Evolutionary conservation across 2,888 invertebrate genomes (phyloP).

Genomic region (Callosobruchus maculatus): DNA sequence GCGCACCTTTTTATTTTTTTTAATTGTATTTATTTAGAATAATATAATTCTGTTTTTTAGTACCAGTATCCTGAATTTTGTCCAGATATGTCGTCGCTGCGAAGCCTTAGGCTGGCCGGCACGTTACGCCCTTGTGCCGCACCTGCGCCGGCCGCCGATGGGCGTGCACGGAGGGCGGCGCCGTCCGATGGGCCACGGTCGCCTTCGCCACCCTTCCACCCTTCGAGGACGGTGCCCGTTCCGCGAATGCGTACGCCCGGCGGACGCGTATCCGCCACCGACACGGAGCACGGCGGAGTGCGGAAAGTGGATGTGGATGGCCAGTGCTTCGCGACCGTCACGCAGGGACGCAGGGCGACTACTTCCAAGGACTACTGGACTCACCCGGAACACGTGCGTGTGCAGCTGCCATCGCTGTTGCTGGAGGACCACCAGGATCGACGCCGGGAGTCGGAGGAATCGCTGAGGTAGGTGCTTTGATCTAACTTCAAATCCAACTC

Average conservation of each 20-base stretch:
- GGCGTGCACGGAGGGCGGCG: background rate
- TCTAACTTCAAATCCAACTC: too few species aligned
- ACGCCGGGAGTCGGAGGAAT: background rate
- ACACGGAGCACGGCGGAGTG: background rate
- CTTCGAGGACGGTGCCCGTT: background rate
- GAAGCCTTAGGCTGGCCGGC: background rate
- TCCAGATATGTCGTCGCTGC: too few species aligned
- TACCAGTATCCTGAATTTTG: too few species aligned
- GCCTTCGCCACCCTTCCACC: background rate
- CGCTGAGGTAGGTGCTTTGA: background rate
- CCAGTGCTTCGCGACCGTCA: background rate
- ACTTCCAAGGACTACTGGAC: background rate
- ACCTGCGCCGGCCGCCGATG: background rate
- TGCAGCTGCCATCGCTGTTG: background rate
- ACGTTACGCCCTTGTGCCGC: background rate
- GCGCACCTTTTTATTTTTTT: too few species aligned
- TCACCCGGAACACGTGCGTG: background rate
- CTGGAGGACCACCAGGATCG: background rate
- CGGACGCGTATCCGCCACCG: background rate
- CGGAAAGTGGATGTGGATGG: background rate
- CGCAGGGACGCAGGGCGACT: background rate
- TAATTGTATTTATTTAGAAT: too few species aligned
- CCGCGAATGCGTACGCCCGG: background rate
- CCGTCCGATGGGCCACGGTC: background rate
- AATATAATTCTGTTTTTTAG: too few species aligned